phyloP scores from a whole-genome alignment of 2,888 invertebrate genomes.

The Aphidius colemani region DNA sequence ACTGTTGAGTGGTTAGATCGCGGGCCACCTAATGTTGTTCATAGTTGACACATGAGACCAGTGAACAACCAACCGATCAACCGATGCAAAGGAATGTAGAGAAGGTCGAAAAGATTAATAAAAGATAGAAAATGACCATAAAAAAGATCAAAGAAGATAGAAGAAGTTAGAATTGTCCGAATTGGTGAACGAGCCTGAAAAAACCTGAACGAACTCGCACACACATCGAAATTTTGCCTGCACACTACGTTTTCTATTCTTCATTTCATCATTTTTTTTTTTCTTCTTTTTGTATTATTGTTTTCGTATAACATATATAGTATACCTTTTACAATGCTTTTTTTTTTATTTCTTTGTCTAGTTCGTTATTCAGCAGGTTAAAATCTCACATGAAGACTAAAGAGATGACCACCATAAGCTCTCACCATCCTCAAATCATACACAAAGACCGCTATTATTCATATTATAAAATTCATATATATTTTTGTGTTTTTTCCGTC shows the following conservation, averaged over 20 bases:
- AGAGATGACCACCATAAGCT: constrained; percentile 11
- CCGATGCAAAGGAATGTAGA: constrained; percentile 17
- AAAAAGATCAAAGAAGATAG: constrained; percentile 21
- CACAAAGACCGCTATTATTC: no score
- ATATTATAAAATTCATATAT: no score
- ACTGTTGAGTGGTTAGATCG: constrained; percentile 34
- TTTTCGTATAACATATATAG: neutral
- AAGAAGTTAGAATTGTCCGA: constrained; percentile 21
- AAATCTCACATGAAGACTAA: constrained; percentile 20
- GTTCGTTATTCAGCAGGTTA: constrained; percentile 32
- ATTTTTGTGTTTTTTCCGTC: neutral
- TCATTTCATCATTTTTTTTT: constrained; percentile 26
- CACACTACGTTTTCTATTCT: constrained; percentile 22
- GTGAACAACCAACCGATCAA: constrained; percentile 21
- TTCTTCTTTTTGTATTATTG: constrained; percentile 9
- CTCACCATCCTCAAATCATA: constrained; percentile 7
- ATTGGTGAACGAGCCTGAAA: constrained; percentile 51
- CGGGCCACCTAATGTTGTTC: constrained; percentile 32
- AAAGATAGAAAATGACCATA: constrained; percentile 10
- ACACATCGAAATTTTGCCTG: constrained; percentile 38
- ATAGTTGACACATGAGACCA: constrained; percentile 37
- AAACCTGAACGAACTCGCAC: constrained; percentile 50
- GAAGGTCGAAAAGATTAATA: constrained; percentile 15
- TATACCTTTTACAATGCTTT: constrained; percentile 18
- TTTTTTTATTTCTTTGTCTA: constrained; percentile 7